Percentiles rank a stretch among this genome's conserved stretches.
Evolutionary conservation across 1,140 invertebrate species (phyloP).

Genomic region (Zophobas atratus): DNA sequence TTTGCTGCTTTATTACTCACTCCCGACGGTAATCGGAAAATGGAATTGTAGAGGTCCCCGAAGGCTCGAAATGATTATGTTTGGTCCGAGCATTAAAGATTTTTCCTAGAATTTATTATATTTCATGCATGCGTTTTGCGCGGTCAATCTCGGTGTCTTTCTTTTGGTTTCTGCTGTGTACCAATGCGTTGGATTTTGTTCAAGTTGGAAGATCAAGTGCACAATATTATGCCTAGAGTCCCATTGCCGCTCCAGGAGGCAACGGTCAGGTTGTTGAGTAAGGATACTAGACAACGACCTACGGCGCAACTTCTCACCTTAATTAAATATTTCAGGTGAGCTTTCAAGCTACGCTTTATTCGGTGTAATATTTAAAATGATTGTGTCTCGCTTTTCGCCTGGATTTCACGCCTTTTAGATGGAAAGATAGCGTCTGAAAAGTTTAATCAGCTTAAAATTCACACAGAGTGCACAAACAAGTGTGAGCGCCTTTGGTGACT

Average conservation of each 20-base stretch:
- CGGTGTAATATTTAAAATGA: neutral
- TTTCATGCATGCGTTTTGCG: neutral
- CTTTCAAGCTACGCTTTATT: constrained; percentile 1
- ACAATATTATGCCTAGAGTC: constrained; percentile 82
- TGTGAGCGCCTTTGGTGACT: no score
- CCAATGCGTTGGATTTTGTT: constrained; percentile 47
- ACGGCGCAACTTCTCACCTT: constrained; percentile 89
- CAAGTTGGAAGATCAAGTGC: constrained; percentile 86
- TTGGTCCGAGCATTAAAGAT: constrained; percentile 1
- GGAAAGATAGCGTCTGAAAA: no score
- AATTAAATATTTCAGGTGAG: constrained; percentile 91
- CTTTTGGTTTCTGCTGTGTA: neutral
- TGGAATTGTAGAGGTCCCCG: constrained; percentile 31
- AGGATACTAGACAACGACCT: constrained; percentile 86
- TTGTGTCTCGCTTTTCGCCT: no score
- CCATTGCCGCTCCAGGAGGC: constrained; percentile 91
- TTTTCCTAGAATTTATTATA: constrained; percentile 6
- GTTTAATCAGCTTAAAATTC: no score
- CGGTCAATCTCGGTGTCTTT: neutral
- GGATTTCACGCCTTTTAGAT: neutral
- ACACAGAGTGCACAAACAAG: no score
- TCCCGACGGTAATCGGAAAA: constrained; percentile 41
- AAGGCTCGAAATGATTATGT: constrained; percentile 26
- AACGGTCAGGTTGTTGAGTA: constrained; percentile 84
- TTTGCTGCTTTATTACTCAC: constrained; percentile 34